phyloP scores from a whole-genome alignment of 2,113 vertebrate genomes.

The Brachionichthys hirsutus region DNA sequence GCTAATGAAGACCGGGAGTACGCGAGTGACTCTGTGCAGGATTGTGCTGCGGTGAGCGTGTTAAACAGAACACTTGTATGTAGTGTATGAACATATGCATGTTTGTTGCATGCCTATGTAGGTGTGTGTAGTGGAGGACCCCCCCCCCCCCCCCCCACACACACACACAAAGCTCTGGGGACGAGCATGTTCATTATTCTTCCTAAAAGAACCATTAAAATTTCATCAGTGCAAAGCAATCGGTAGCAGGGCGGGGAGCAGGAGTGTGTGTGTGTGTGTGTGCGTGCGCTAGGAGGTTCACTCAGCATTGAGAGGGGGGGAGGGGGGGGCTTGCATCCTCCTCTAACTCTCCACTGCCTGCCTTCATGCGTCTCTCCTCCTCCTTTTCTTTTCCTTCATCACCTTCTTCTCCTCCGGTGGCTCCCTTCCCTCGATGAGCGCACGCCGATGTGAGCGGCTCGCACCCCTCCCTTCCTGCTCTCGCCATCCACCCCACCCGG shows the following conservation, averaged over 20 bases:
- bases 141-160: conserved; percentile 8
- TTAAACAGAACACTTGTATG: conserved; percentile 2
- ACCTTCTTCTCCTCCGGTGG: conserved; percentile 39
- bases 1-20: conserved; percentile 35
- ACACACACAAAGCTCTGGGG: conserved; percentile 61
- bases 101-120: conserved; percentile 51
- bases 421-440: conserved; percentile 47
- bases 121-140: conserved; percentile 54
- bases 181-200: conserved; percentile 82
- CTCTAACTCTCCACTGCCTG: conserved; percentile 62
- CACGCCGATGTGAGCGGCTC: conserved; percentile 46
- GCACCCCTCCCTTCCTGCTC: conserved; percentile 31
- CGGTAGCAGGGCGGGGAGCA: conserved; percentile 65
- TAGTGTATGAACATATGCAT: conserved; percentile 4
- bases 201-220: conserved; percentile 85
- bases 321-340: conserved; percentile 58
- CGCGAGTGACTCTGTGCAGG: conserved; percentile 40
- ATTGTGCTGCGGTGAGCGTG: conserved; percentile 16
- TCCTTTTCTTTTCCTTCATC: conserved; percentile 38
- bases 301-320: conserved; percentile 45
- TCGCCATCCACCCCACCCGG: conserved; percentile 30
- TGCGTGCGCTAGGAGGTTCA: conserved; percentile 32
- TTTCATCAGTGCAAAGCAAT: conserved; percentile 83
- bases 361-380: conserved; percentile 33
- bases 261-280: conserved; percentile 38